Evolutionary conservation across 2,113 vertebrate genomes (phyloP), one percentile per base, ranked within the genome.

Genomic region (Alligator mississippiensis): DNA sequence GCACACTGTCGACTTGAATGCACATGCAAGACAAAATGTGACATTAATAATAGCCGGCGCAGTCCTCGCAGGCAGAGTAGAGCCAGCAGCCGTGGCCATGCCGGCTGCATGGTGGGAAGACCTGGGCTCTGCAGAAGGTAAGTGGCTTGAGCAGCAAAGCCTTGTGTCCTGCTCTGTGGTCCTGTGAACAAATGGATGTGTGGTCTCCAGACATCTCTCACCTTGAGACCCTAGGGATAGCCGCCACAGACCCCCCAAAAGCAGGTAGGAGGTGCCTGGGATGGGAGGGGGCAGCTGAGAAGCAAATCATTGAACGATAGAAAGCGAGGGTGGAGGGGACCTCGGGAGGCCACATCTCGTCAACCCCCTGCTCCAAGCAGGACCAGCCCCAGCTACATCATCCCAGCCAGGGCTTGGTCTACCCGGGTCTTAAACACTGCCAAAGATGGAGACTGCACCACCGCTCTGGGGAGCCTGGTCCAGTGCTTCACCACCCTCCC

Each of bases 31-130:
- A 87, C 94, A 63, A 87, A 83, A 28, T n/a, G 82, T 93, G 93
- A 97, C 68, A 55, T 74, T 96, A 90, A 97, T 95, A 85, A 66
- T 70, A 87, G 75, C 84, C 89, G 96, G 96, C 95, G 90, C 87
- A 1, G 0, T 78, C 94, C 92, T 89, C 92, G 80, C 87, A 91
- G 93, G 92, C 47, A 47, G 47, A 47, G 47, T 47, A 47, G 87
- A 96, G 60, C 59, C 2, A 3, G 89, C 90, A 89, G 82, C 47
- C 95, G 80, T 21, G 2, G 47, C 68, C 82, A 88, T 11, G 1
- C 57, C 2, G 3, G 88, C n/a, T 61, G 61, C 9, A 8, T 60
- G 79, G 34, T 38, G 68, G 2, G 2, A 77, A 75, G 64, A 86
- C 81, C 27, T 0, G 1, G 55, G 62, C 89, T 86, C 59, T 59